Base-by-base conservation (phyloP, 2,888 invertebrate species). In the Athetis lepigone region DNA sequence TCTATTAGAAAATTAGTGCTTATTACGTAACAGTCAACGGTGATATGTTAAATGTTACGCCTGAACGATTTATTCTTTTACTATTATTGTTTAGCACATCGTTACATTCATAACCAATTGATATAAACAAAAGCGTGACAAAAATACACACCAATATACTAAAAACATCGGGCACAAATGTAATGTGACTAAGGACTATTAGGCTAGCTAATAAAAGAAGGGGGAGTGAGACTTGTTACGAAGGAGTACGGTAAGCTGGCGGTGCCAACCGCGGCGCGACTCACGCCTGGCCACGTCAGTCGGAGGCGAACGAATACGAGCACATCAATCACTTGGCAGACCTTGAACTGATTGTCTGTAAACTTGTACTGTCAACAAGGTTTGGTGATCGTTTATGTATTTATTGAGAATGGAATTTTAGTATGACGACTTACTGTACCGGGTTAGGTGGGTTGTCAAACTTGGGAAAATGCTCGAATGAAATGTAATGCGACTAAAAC, bases 201-300 rank as follows among this genome's bases (percentile, higher is more conserved):
- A 80, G 54, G 69, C 56, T 61, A 37, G 57, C 66, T 69, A 67
- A 74, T 79, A 80, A 80, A 80, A 80, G 64, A 80, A 65, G 62
- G 63, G 51, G 63, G 78, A 67, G 71, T 67, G 61, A 69, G 73
- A 64, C 67, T 70, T 63, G 56, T 55, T 68, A 76, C 58, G 73
- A 49, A 64, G 62, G 62, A 71, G 66, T 59, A 63, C 68, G 63
- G 43, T 62, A 25, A 70, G 47, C 72, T 64, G 81, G 80, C 50
- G 60, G 83, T 84, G 75, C 82, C 85, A 82, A 76, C 73, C 80
- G 70, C 82, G 75, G 70, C 60, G 55, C 59, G 54, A 23, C 65
- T 67, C 60, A 51, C 56, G 62, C 36, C 64, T 75, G 70, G 57
- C 63, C 70, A 79, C 77, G 70, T 70, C 56, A 58, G 21, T 40